Evolutionary conservation across 2,888 invertebrate species (phyloP).

Genomic region (Fragum whitleyi): DNA sequence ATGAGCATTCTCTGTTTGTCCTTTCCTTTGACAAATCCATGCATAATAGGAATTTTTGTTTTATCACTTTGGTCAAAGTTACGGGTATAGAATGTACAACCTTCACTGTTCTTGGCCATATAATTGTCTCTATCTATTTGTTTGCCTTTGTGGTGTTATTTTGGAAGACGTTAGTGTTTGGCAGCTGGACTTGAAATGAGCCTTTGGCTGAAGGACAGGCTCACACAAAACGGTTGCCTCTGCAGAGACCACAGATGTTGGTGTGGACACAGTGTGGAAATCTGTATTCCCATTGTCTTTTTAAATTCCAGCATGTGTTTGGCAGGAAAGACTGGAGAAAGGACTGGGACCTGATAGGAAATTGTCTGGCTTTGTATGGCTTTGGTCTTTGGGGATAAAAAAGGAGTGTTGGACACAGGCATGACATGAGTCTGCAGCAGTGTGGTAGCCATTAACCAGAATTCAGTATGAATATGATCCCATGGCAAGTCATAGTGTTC

Average conservation of each 20-base stretch:
- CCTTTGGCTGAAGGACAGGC: no score
- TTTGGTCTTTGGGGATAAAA: no score
- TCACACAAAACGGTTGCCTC: conserved; percentile 20
- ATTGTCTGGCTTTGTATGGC: neutral
- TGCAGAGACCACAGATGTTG: conserved; percentile 34
- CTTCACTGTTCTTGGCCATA: no score
- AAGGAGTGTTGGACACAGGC: no score
- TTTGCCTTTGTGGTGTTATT: neutral
- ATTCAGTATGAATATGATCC: no score
- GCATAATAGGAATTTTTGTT: no score
- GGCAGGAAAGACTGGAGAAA: conserved; percentile 7
- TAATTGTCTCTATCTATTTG: neutral
- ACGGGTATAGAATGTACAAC: no score
- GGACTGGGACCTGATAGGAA: no score
- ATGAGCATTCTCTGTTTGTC: no score
- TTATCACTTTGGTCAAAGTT: no score
- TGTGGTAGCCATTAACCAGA: no score
- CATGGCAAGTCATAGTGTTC: conserved; percentile 21
- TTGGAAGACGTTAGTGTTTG: neutral
- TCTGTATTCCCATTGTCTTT: conserved; percentile 16
- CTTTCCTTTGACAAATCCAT: no score
- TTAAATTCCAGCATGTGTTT: conserved; percentile 38
- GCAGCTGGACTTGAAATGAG: neutral
- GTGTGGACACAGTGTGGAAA: conserved; percentile 6
- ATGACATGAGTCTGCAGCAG: neutral